Conservation (phyloP, 2,888 invertebrate species). For the Andrena marginata region DNA sequence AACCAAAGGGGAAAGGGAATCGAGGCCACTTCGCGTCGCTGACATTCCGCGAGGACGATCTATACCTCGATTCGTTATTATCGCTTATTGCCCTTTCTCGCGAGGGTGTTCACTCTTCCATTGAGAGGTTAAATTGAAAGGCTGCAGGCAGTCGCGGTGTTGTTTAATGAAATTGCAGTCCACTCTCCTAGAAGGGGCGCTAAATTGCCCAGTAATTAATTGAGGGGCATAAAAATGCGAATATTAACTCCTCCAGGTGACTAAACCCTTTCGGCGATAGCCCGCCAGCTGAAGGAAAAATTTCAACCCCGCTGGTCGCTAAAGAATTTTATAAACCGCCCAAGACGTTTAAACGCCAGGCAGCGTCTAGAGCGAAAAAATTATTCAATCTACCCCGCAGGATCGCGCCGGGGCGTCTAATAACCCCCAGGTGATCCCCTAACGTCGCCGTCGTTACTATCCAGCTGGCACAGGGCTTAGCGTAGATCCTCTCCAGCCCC, state of each 20-base stretch:
- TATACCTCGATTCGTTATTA: conserved; percentile 72
- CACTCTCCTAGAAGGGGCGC: not conserved
- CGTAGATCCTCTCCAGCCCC: conserved; percentile 34
- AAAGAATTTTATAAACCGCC: not conserved
- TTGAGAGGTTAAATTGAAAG: conserved; percentile 60
- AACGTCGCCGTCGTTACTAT: conserved; percentile 47
- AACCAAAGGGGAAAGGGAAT: conserved; percentile 50
- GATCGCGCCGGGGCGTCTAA: conserved; percentile 25
- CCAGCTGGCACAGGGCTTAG: conserved; percentile 40
- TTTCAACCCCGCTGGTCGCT: not conserved
- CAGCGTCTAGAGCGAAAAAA: conserved; percentile 20
- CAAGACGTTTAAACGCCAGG: not conserved
- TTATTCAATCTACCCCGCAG: conserved; percentile 31
- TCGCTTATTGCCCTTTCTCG: conserved; percentile 68
- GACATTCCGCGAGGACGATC: conserved; percentile 75
- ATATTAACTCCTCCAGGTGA: conserved; percentile 21
- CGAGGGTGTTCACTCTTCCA: conserved; percentile 59
- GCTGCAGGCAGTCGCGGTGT: conserved; percentile 15
- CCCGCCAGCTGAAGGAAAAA: not conserved
- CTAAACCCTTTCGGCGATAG: not conserved
- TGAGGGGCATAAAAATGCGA: conserved; percentile 20
- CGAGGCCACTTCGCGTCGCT: conserved; percentile 73
- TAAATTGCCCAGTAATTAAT: conserved; percentile 45
- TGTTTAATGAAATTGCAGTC: conserved; percentile 52
- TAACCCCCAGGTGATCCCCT: conserved; percentile 31